phyloP scores from a whole-genome alignment of 2,113 vertebrate genomes.

The Hipposideros armiger region DNA sequence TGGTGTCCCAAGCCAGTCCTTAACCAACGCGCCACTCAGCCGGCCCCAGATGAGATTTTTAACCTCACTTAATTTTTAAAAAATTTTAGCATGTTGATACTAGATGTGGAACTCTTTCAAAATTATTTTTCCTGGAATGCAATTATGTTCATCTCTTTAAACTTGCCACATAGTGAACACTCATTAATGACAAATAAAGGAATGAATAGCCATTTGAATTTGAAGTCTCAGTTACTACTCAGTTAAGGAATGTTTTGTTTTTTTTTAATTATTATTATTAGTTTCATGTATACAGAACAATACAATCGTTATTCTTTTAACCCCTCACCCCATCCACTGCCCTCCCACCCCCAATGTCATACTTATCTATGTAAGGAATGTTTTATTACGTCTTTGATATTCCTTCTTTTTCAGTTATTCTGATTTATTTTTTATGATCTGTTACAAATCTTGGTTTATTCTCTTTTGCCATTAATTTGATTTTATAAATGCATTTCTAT shows the following conservation, averaged over 20 bases:
- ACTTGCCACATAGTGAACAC: background rate
- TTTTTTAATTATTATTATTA: no score
- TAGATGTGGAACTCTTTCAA: background rate
- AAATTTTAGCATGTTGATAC: background rate
- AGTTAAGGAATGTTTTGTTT: background rate
- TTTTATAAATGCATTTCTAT: background rate
- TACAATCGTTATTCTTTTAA: no score
- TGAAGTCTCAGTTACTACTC: background rate
- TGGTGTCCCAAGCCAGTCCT: no score
- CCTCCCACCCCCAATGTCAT: no score
- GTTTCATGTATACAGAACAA: no score
- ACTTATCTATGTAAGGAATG: no score
- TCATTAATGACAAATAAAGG: conserved; percentile 1
- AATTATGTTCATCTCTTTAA: background rate
- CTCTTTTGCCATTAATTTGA: background rate
- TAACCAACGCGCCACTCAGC: no score
- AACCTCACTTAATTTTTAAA: background rate
- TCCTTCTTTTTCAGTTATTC: background rate
- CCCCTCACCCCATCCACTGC: no score
- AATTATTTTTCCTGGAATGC: background rate
- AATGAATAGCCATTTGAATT: background rate
- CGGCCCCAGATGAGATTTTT: background rate
- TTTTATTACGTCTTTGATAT: conserved; percentile 20
- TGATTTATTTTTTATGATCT: background rate
- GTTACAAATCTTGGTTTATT: background rate